phyloP scores from a whole-genome alignment of 2,113 vertebrate species.

The Psilopogon haemacephalus region DNA sequence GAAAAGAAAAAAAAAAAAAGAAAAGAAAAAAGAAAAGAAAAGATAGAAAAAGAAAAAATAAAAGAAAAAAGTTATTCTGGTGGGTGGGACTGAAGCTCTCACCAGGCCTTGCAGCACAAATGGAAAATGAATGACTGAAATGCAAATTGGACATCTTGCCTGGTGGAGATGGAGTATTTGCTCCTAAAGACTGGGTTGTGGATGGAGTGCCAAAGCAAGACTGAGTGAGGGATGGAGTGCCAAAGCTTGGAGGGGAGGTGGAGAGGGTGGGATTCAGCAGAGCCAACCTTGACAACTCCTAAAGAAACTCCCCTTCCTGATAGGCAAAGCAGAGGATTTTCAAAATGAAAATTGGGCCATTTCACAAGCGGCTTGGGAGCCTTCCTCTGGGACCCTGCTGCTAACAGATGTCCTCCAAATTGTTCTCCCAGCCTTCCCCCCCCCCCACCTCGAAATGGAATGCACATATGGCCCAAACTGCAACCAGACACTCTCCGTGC shows the following conservation, averaged over 20 bases:
- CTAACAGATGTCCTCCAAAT: conserved; percentile 60
- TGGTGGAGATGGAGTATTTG: not conserved
- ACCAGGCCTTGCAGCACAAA: not conserved
- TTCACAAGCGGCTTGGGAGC: not conserved
- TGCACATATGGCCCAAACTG: conserved; percentile 63
- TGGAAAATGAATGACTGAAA: conserved; percentile 3
- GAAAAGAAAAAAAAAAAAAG: too few species aligned
- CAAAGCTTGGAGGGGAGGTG: not conserved
- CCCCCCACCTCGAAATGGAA: conserved; percentile 49
- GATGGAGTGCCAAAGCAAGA: not conserved
- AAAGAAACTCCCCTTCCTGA: not conserved
- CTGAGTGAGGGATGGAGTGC: not conserved
- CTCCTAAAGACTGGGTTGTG: not conserved
- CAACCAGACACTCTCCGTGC: conserved; percentile 15
- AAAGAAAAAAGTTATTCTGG: not conserved
- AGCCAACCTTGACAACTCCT: not conserved
- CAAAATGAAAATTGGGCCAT: not conserved
- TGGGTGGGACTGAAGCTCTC: not conserved
- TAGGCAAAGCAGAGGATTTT: conserved; percentile 19
- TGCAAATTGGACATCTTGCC: not conserved
- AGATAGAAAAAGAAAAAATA: too few species aligned
- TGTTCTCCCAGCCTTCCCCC: not conserved
- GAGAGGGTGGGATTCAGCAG: not conserved
- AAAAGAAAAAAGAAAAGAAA: too few species aligned
- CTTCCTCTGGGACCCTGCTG: not conserved